Percentiles rank a stretch among this genome's conserved stretches.
phyloP scores from a whole-genome alignment of 2,113 vertebrate species.

The Nesogale talazaci region DNA sequence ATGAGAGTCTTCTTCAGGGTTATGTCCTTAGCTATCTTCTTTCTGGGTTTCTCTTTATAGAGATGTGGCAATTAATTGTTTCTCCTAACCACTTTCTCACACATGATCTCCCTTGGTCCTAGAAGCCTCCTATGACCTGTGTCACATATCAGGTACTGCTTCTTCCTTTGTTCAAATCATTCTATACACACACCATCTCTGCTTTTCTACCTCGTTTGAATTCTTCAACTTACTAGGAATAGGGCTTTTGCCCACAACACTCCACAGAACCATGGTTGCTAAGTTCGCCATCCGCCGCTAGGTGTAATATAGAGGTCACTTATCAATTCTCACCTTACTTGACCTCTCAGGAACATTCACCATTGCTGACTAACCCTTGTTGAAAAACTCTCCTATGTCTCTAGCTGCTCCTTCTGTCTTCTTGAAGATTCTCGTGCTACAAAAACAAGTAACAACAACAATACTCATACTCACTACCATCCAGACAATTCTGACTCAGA shows the following conservation, averaged over 20 bases:
- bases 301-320: conserved; percentile 8
- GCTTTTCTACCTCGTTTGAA: conserved; percentile 5
- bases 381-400: conserved; percentile 5
- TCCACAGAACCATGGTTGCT: conserved; percentile 14
- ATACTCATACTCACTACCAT: too few relatives aligned
- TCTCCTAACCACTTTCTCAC: conserved; percentile 20
- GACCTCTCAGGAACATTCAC: too few relatives aligned
- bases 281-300: background rate
- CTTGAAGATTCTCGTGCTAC: background rate
- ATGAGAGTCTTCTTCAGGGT: too few relatives aligned
- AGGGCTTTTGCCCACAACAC: conserved; percentile 29
- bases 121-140: conserved; percentile 24
- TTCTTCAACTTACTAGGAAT: too few relatives aligned
- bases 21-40: too few relatives aligned
- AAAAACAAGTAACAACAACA: too few relatives aligned
- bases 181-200: conserved; percentile 9
- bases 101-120: conserved; percentile 5
- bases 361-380: too few relatives aligned
- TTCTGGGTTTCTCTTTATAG: too few relatives aligned
- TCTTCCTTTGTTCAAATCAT: conserved; percentile 23
- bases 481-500: too few relatives aligned
- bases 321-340: conserved; percentile 47
- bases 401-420: conserved; percentile 42
- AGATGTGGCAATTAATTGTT: too few relatives aligned
- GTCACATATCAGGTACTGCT: background rate